A percentile compares a stretch with the other conserved stretches of the same genome.
These are phyloP conservation scores for Asbolus verrucosus DNA, from an alignment of 1,140 invertebrate genomes.

Conservation along the genomic window DNA sequence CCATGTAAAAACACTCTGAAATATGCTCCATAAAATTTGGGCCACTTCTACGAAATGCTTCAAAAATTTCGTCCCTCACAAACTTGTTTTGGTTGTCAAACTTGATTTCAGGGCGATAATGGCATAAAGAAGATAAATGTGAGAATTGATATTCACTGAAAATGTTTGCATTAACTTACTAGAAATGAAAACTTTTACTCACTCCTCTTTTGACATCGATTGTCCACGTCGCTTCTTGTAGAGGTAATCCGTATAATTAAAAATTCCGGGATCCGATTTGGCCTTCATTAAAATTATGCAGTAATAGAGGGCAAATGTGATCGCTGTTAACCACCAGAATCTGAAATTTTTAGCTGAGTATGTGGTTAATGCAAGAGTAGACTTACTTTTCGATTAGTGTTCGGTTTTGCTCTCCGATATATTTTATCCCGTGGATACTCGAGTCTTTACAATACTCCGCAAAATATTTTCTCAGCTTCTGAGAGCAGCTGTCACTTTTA, in stretches of 20 bases:
- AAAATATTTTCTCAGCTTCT: slow-evolving; percentile 26
- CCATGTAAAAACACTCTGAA: slow-evolving; percentile 48
- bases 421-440: slow-evolving; percentile 65
- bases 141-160: slow-evolving; percentile 45
- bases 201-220: not conserved
- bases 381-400: slow-evolving; percentile 51
- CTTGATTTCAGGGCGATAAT: slow-evolving; percentile 11
- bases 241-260: not conserved
- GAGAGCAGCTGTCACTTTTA: too few species aligned
- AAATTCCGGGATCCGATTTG: slow-evolving; percentile 46
- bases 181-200: not conserved
- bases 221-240: slow-evolving; percentile 2
- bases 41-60: not conserved
- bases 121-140: slow-evolving; percentile 33
- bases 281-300: slow-evolving; percentile 56
- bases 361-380: not conserved
- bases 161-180: not conserved
- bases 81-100: not conserved
- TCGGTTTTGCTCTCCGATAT: slow-evolving; percentile 61
- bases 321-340: slow-evolving; percentile 66
- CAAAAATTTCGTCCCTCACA: slow-evolving; percentile 10
- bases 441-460: slow-evolving; percentile 62
- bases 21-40: slow-evolving; percentile 11
- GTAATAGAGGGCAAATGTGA: slow-evolving; percentile 64
- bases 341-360: slow-evolving; percentile 55